Evolutionary conservation across 2,113 vertebrate species (phyloP).

Genomic region (Microcebus ravelobensis): DNA sequence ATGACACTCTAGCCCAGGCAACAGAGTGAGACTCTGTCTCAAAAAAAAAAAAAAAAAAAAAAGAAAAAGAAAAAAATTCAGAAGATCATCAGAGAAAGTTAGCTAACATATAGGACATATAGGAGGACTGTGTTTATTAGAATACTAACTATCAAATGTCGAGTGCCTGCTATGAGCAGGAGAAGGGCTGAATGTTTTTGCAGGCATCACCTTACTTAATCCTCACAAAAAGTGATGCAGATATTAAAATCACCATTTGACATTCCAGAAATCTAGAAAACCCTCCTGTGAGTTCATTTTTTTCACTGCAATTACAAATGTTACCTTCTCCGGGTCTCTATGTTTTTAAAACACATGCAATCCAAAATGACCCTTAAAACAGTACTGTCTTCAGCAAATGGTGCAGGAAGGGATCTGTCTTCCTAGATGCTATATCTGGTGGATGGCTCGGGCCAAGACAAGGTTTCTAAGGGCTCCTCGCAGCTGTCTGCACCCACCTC

Average conservation of each 20-base stretch:
- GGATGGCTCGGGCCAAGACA: not conserved
- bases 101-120: not conserved
- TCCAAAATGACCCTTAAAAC: not conserved
- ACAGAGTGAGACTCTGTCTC: too few species aligned
- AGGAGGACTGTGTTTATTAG: not conserved
- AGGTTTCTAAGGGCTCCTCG: not conserved
- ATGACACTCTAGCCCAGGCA: too few species aligned
- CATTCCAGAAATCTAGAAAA: slow-evolving; percentile 44
- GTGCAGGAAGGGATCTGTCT: not conserved
- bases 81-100: slow-evolving; percentile 13
- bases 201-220: not conserved
- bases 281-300: not conserved
- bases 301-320: not conserved
- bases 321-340: not conserved
- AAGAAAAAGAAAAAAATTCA: not conserved
- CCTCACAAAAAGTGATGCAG: not conserved
- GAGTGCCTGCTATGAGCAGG: not conserved
- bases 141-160: not conserved
- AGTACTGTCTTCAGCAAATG: not conserved
- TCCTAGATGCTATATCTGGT: not conserved
- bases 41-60: not conserved
- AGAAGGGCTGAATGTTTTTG: not conserved
- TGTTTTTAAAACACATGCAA: slow-evolving; percentile 9
- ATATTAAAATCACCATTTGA: not conserved
- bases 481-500: not conserved